phyloP scores from a whole-genome alignment of 2,113 vertebrate genomes.

The Rafetus swinhoei region DNA sequence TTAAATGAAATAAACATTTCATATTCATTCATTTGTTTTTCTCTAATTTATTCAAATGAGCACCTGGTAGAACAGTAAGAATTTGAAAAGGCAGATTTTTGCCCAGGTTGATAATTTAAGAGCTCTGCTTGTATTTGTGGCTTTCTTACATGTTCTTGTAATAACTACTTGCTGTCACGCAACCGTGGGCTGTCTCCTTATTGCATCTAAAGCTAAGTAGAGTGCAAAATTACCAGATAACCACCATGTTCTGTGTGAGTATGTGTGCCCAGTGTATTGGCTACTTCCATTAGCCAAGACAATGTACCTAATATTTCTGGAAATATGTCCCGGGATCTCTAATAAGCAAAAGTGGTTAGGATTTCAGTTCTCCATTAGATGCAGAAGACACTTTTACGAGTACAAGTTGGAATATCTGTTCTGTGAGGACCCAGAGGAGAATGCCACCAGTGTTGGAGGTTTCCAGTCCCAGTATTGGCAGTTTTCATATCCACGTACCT shows the following conservation, averaged over 20 bases:
- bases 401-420: neutral
- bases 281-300: neutral
- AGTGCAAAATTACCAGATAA: neutral
- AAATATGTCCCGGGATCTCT: neutral
- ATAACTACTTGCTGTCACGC: conserved; percentile 14
- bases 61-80: conserved; percentile 53
- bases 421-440: neutral
- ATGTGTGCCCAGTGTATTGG: neutral
- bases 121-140: neutral
- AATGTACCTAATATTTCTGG: neutral
- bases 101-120: conserved; percentile 33
- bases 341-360: neutral
- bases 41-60: conserved; percentile 59
- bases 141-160: conserved; percentile 22
- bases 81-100: conserved; percentile 39
- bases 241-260: neutral
- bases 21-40: conserved; percentile 62
- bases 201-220: neutral
- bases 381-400: neutral
- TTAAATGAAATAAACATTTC: conserved; percentile 65
- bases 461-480: neutral
- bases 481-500: neutral
- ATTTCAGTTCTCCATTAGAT: neutral
- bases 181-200: neutral
- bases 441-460: neutral